Evolutionary conservation across 2,797 vertebrate species (phyloP), one percentile per base, ranked within the genome.

Genomic region (Lagorchestes hirsutus): DNA sequence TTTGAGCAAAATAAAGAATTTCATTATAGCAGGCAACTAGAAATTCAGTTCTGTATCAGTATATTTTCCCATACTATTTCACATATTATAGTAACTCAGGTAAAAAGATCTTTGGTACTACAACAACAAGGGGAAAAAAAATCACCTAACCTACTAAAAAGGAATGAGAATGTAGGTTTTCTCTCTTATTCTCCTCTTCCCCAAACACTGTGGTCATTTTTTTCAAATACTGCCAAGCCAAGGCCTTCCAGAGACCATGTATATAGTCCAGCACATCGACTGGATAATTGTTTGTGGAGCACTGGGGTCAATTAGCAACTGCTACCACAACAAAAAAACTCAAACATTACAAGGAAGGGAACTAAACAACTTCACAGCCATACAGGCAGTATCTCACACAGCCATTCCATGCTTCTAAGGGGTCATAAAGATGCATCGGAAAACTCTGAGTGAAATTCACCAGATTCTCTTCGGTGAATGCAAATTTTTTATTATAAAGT

Each of bases 401-500:
- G 5, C 62, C 54, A 93, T 93, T 90, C 96, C 92, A 54, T 54
- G 93, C 92, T 95, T 96, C 94, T 54, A 94, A 94, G 82, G 82
- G 96, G 91, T 91, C 22, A 8, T 96, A 95, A 91, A 55, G 92
- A 94, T 29, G 13, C 92, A 90, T 92, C 93, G 93, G 95, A 92
- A 94, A 93, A 94, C 93, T 94, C 93, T 94, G 58, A 52, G 95
- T 97, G 91, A 95, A 96, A 97, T 97, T 97, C 92, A 96, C 94
- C 97, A 97, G 95, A 96, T 97, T 97, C 94, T 97, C 97, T 92
- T 96, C 93, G 91, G 98, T 91, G 90, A 91, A 93, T 96, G 97
- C 96, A 97, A 96, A 97, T 96, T 92, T 94, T 93, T 96, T 97
- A 97, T 97, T 96, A 97, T 93, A 92, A 96, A 97, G 96, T 94